Evolutionary conservation across 2,888 invertebrate species (phyloP), one percentile per base, ranked within the genome.

Genomic region (Spialia ferax): DNA sequence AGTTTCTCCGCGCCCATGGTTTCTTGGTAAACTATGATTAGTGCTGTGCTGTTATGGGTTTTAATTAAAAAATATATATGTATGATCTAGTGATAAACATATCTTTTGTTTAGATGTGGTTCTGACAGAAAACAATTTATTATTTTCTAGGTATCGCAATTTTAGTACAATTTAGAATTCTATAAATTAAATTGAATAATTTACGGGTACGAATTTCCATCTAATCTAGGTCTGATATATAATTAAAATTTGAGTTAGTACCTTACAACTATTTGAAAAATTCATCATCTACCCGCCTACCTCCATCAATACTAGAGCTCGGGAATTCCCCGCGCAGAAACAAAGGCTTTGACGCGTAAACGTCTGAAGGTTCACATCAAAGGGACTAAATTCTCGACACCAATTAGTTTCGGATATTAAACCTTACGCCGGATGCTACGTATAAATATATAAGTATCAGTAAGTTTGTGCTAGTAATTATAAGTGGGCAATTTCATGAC

Each of bases 401-500:
- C 29, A 55, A 55, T 55, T 55, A 29, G 29, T 29, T 55, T 29
- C 29, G 54, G 23, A 52, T 52, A 52, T 52, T 23, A 52, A 23
- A n/a, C 48, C 22, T 23, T 52, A 13, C 23, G 23, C n/a, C 52
- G 52, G 52, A 52, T 52, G 42, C 15, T 42, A 7, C 15, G 52
- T 52, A n/a, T n/a, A n/a, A n/a, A n/a, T 22, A 23, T n/a, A 52
- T 13, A 10, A 20, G 13, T 52, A 26, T 11, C n/a, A 23, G 52
- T 10, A n/a, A 15, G 42, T 42, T 52, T 2, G 23, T 13, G 6
- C 23, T 10, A 26, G 0, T 22, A 26, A 52, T 26, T 52, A 52
- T 52, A 8, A 26, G 13, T 15, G 22, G 26, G 2, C 52, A 22
- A 22, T 52, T 45, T 45, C 6, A 15, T n/a, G 38, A 15, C n/a